Evolutionary conservation across 2,797 vertebrate species (phyloP).

Genomic region (Cossypha dichroa): DNA sequence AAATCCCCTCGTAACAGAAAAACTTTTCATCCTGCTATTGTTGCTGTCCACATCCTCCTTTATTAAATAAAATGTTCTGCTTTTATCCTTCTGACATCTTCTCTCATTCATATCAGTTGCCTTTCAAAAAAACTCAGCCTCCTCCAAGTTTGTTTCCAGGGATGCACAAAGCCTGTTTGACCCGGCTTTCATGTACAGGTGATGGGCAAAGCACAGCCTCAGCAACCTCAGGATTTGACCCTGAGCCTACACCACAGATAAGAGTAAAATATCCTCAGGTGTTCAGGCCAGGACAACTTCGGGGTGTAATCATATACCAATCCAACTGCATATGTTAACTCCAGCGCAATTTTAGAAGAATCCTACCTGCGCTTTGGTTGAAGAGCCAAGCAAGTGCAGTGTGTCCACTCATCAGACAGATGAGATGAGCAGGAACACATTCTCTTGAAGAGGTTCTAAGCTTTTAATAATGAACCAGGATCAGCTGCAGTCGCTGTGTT

Average conservation of each 20-base stretch:
- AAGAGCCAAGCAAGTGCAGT: neutral
- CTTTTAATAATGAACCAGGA: neutral
- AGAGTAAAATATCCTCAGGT: neutral
- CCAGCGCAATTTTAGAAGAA: neutral
- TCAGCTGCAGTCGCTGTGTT: fast-evolving
- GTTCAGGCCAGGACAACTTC: neutral
- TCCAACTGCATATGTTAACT: neutral
- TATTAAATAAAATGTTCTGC: neutral
- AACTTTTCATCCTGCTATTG: neutral
- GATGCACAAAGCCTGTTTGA: neutral
- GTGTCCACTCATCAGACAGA: neutral
- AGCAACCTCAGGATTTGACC: neutral
- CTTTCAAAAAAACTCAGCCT: neutral
- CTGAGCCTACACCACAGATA: neutral
- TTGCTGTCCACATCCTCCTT: neutral
- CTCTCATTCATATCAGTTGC: neutral
- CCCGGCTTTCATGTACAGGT: neutral
- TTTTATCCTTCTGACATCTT: neutral
- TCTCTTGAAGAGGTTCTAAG: neutral
- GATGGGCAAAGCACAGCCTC: neutral
- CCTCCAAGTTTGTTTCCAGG: neutral
- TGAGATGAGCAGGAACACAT: neutral
- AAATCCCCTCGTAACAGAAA: neutral
- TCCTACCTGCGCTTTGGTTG: neutral
- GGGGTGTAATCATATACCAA: neutral